A percentile compares a stretch with the other conserved stretches of the same genome.
Evolutionary conservation across 2,113 vertebrate genomes (phyloP).

Genomic region (Lichenostomus cassidix): DNA sequence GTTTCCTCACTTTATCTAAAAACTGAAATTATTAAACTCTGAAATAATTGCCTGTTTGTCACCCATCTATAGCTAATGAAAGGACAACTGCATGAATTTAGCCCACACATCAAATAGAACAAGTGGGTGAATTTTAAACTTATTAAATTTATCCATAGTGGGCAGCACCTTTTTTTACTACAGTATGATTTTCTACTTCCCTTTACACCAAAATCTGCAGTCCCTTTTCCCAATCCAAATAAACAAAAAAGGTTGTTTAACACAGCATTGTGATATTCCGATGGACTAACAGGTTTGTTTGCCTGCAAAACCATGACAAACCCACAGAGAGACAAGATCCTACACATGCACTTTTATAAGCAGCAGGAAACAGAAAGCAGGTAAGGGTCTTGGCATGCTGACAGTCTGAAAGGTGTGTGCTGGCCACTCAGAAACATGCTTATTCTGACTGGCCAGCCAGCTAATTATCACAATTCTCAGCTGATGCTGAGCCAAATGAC

Average conservation of each 20-base stretch:
- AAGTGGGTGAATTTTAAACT: background rate
- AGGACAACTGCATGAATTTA: background rate
- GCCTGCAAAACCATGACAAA: background rate
- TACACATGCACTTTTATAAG: background rate
- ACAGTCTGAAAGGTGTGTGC: background rate
- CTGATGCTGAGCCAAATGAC: background rate
- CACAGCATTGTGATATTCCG: background rate
- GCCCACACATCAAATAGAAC: background rate
- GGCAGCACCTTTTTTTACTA: background rate
- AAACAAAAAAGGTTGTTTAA: background rate
- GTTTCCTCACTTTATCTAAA: background rate
- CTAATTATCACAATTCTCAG: background rate
- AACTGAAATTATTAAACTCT: background rate
- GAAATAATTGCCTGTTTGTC: background rate
- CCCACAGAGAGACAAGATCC: background rate
- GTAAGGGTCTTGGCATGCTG: fast-evolving
- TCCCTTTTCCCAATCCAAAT: background rate
- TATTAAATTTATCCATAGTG: background rate
- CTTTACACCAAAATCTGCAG: background rate
- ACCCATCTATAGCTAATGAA: background rate
- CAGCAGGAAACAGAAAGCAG: background rate
- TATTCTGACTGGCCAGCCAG: background rate
- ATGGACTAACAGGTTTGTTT: background rate
- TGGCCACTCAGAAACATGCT: background rate
- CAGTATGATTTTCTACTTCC: background rate